Evolutionary conservation across 2,888 invertebrate species (phyloP).

Genomic region (Hemistola chrysoprasaria): DNA sequence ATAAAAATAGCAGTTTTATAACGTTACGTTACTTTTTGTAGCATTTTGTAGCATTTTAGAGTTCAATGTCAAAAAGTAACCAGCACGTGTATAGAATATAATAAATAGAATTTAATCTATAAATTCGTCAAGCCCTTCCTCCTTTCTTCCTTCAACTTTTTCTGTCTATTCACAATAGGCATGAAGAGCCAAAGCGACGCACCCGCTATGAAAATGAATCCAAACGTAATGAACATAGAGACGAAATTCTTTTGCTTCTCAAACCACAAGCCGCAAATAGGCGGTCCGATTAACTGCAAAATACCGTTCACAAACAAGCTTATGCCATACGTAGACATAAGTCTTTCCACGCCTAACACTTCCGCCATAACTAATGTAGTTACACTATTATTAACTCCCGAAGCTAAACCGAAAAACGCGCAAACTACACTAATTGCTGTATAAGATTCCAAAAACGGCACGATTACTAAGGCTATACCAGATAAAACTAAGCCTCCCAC

Average conservation of each 20-base stretch:
- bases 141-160: slow-evolving; percentile 40
- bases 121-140: slow-evolving; percentile 2
- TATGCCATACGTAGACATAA: slow-evolving; percentile 93
- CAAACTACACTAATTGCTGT: slow-evolving; percentile 85
- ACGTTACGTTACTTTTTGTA: too few species aligned
- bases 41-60: too few species aligned
- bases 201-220: slow-evolving; percentile 87
- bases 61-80: too few species aligned
- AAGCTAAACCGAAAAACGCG: slow-evolving; percentile 89
- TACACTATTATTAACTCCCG: slow-evolving; percentile 92
- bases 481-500: slow-evolving; percentile 90
- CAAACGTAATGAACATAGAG: slow-evolving; percentile 88
- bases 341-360: slow-evolving; percentile 90
- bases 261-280: slow-evolving; percentile 88
- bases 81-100: too few species aligned
- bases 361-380: slow-evolving; percentile 95
- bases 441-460: slow-evolving; percentile 87
- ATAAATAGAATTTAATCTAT: not conserved
- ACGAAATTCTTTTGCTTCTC: slow-evolving; percentile 84
- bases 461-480: slow-evolving; percentile 86
- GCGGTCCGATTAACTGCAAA: slow-evolving; percentile 90
- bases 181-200: slow-evolving; percentile 89
- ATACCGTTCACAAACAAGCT: slow-evolving; percentile 93
- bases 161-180: slow-evolving; percentile 84
- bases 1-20: slow-evolving; percentile 6